A percentile compares a stretch with the other conserved stretches of the same genome.
Evolutionary conservation across 2,797 vertebrate species (phyloP).

Genomic region (Tiaroga cobitis): DNA sequence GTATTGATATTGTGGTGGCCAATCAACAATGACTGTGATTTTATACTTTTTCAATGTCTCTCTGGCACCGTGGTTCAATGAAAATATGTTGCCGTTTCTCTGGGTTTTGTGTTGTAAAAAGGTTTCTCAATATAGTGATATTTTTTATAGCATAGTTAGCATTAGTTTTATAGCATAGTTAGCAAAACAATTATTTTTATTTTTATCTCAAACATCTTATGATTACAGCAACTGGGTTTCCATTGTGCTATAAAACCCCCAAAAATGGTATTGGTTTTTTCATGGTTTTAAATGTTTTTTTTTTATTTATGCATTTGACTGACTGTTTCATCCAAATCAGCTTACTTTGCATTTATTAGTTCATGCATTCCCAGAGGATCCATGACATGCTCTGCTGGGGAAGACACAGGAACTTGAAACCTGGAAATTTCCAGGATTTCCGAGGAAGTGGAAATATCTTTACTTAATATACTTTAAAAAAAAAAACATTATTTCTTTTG

Average conservation of each 20-base stretch:
- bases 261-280: not conserved
- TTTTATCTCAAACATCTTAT: not conserved
- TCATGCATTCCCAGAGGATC: not conserved
- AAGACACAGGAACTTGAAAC: not conserved
- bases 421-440: not conserved
- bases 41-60: not conserved
- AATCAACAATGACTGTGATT: constrained; percentile 19
- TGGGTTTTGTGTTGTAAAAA: not conserved
- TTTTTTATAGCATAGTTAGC: not conserved
- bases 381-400: too few relatives aligned
- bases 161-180: not conserved
- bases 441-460: not conserved
- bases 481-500: too few relatives aligned
- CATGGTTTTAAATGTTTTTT: too few relatives aligned
- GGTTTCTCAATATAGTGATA: not conserved
- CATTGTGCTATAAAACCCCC: not conserved
- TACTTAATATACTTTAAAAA: not conserved
- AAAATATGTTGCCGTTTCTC: not conserved
- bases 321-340: not conserved
- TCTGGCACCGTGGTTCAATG: not conserved
- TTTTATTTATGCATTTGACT: not conserved
- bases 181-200: too few relatives aligned
- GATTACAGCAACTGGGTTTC: not conserved
- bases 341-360: not conserved
- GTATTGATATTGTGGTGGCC: constrained; percentile 21